A percentile compares a stretch with the other conserved stretches of the same genome.
phyloP scores from a whole-genome alignment of 2,113 vertebrate genomes.

The Eudorcas thomsonii region DNA sequence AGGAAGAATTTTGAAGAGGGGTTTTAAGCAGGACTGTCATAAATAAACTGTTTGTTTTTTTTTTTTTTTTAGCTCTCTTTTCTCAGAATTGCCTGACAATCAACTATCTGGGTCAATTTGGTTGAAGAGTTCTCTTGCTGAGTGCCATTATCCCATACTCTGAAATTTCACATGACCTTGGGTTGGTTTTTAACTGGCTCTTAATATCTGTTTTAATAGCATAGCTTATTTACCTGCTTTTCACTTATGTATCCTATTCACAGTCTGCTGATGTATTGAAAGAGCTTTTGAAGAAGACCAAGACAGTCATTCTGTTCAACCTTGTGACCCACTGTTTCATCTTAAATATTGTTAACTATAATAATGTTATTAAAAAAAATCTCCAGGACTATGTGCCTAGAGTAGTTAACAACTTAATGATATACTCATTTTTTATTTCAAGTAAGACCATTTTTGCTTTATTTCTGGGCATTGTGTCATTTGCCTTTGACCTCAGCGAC shows the following conservation, averaged over 20 bases:
- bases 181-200: conserved; percentile 42
- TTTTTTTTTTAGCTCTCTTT: conserved; percentile 32
- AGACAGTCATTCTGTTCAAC: neutral
- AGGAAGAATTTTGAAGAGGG: neutral
- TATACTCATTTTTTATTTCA: neutral
- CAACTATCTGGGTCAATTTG: conserved; percentile 39
- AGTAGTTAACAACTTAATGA: neutral
- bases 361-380: neutral
- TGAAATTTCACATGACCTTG: conserved; percentile 20
- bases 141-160: conserved; percentile 24
- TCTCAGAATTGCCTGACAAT: neutral
- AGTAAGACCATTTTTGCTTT: neutral
- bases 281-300: neutral
- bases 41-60: conserved; percentile 41
- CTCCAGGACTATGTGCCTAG: neutral
- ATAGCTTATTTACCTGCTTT: conserved; percentile 31
- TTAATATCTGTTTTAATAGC: conserved; percentile 27
- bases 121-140: conserved; percentile 39
- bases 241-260: neutral
- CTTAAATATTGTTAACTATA: neutral
- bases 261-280: neutral
- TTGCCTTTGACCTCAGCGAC: neutral
- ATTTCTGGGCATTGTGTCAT: neutral
- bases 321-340: neutral
- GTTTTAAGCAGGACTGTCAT: neutral